These are phyloP conservation scores for Mesembrinibis cayennensis DNA, from an alignment of 2,113 vertebrate species.

Conservation along the genomic window DNA sequence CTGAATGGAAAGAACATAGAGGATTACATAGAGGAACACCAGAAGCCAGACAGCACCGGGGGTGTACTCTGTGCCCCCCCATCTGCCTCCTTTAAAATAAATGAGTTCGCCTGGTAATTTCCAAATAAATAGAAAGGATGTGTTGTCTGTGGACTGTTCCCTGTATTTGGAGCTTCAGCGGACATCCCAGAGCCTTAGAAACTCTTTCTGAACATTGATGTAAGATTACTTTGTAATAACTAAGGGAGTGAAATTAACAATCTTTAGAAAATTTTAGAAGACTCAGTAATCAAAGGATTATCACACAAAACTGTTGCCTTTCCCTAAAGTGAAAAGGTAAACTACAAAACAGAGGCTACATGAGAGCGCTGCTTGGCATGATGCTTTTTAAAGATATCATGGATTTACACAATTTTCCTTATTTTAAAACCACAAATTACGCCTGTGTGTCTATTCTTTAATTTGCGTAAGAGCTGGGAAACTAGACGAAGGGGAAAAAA, in stretches of 20 bases:
- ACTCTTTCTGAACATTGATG: neutral
- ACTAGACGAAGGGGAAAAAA: neutral
- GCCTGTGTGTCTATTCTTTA: neutral
- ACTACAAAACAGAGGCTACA: neutral
- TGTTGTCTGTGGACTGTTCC: neutral
- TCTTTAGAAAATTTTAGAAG: neutral
- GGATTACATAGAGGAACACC: neutral
- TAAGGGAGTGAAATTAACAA: neutral
- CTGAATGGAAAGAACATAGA: neutral
- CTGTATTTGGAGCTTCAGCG: neutral
- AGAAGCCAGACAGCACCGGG: neutral
- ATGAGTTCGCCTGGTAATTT: neutral
- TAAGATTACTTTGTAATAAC: neutral
- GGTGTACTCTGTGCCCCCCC: neutral
- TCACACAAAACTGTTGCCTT: neutral
- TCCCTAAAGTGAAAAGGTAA: neutral
- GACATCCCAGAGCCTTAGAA: neutral
- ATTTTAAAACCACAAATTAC: conserved; percentile 30
- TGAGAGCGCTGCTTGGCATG: neutral
- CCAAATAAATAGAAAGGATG: neutral
- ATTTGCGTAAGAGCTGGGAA: neutral
- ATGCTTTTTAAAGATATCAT: conserved; percentile 39
- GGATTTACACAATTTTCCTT: conserved; percentile 38
- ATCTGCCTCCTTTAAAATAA: conserved; percentile 32
- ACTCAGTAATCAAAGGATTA: neutral